Conservation (phyloP, 2,888 invertebrate species). For the Meandrusa payeni region DNA sequence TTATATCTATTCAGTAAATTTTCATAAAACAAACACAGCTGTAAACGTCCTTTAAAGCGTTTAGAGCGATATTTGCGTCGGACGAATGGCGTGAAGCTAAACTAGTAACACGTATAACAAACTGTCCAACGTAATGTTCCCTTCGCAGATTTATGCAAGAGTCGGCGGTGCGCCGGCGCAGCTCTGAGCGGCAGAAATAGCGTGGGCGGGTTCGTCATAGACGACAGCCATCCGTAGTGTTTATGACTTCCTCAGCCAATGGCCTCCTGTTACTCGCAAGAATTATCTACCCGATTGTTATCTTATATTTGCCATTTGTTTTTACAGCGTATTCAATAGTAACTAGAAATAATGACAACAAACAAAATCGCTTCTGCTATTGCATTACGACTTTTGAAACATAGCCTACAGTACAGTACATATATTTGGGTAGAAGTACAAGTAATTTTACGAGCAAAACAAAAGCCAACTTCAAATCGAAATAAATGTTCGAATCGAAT, state of each 20-base stretch:
- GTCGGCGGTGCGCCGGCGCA: constrained; percentile 53
- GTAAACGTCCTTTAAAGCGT: constrained; percentile 18
- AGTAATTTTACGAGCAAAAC: no score
- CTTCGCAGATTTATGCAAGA: constrained; percentile 43
- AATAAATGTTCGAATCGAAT: no score
- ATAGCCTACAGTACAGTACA: no score
- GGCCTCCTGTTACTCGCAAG: constrained; percentile 45
- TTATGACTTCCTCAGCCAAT: constrained; percentile 80
- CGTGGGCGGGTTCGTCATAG: constrained; percentile 74
- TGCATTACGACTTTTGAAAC: no score
- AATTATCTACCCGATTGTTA: constrained; percentile 23
- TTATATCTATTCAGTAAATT: no score
- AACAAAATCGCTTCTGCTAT: no score
- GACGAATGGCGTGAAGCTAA: constrained; percentile 25
- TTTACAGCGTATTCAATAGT: no score
- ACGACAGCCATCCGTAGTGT: constrained; percentile 70
- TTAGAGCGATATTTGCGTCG: constrained; percentile 29
- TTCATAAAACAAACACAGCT: no score
- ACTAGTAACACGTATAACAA: constrained; percentile 35
- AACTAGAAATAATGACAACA: no score
- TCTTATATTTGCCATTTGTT: constrained; percentile 20
- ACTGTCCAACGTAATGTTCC: constrained; percentile 50
- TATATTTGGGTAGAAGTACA: no score
- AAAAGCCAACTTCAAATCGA: no score
- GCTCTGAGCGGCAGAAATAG: constrained; percentile 71